Conservation (phyloP, 2,113 vertebrate species). For the Marmota monax region DNA sequence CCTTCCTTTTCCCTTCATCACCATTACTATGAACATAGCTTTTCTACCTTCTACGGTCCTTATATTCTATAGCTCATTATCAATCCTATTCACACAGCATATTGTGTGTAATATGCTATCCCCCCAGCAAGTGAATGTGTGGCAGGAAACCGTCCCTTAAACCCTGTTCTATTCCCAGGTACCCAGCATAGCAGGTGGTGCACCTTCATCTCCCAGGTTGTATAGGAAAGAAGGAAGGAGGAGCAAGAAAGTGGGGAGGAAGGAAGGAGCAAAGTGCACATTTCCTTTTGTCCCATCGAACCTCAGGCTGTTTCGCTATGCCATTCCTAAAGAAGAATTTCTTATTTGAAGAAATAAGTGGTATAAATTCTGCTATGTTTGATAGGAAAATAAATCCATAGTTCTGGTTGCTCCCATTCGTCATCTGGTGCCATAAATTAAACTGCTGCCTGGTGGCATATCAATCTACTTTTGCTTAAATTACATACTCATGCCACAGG, state of each 20-base stretch:
- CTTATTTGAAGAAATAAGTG: slow-evolving; percentile 56
- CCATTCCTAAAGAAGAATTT: slow-evolving; percentile 56
- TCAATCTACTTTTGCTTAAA: slow-evolving; percentile 69
- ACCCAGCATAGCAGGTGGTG: neutral
- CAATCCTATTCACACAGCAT: neutral
- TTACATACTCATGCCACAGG: neutral
- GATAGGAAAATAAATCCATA: slow-evolving; percentile 69
- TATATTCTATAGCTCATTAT: neutral
- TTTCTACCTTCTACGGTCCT: neutral
- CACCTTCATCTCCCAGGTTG: neutral
- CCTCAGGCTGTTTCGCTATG: slow-evolving; percentile 17
- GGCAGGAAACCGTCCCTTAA: neutral
- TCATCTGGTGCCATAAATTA: slow-evolving; percentile 62
- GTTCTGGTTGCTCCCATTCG: slow-evolving; percentile 39
- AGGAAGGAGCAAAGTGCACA: neutral
- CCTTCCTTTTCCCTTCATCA: neutral
- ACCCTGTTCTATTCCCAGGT: neutral
- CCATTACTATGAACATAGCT: neutral
- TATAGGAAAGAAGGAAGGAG: neutral
- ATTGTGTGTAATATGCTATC: neutral
- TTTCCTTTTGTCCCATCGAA: slow-evolving; percentile 15
- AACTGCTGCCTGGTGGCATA: slow-evolving; percentile 17
- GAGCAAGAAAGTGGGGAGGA: too few species aligned
- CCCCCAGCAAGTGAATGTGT: neutral
- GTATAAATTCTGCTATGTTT: slow-evolving; percentile 57